Evolutionary conservation across 2,797 vertebrate species (phyloP).

Genomic region (Chiloscyllium punctatum): DNA sequence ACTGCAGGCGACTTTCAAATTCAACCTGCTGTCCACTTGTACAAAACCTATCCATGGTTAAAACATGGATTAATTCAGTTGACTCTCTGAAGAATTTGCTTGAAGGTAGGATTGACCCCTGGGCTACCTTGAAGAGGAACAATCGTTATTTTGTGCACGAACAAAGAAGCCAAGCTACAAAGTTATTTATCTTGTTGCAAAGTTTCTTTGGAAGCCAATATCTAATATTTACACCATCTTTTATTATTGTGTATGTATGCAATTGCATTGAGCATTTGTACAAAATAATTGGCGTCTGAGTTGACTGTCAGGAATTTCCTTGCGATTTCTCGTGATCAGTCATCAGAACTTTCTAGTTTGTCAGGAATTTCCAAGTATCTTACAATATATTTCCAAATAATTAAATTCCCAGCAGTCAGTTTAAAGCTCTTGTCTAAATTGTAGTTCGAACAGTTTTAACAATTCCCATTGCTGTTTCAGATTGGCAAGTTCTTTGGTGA

Average conservation of each 20-base stretch:
- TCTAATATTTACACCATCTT: not conserved
- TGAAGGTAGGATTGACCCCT: not conserved
- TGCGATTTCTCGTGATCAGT: not conserved
- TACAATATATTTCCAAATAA: not conserved
- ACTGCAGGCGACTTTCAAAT: not conserved
- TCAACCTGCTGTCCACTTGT: not conserved
- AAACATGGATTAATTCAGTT: not conserved
- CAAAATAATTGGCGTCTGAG: not conserved
- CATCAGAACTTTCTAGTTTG: not conserved
- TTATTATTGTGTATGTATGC: not conserved
- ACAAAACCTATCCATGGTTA: not conserved
- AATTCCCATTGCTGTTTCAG: slow-evolving; percentile 52
- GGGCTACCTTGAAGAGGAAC: not conserved
- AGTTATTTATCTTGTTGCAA: not conserved
- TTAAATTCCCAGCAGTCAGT: not conserved
- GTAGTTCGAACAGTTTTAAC: not conserved
- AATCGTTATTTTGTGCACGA: not conserved
- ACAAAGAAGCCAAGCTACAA: not conserved
- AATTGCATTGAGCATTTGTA: not conserved
- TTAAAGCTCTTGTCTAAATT: not conserved
- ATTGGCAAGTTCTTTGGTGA: slow-evolving; percentile 96
- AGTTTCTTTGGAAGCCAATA: not conserved
- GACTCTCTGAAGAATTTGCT: not conserved
- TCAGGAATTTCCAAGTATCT: not conserved
- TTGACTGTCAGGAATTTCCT: not conserved